Percentiles rank a stretch among this genome's conserved stretches.
These are phyloP conservation scores for Leptopilina clavipes DNA, from an alignment of 1,140 invertebrate species.

Conservation along the genomic window DNA sequence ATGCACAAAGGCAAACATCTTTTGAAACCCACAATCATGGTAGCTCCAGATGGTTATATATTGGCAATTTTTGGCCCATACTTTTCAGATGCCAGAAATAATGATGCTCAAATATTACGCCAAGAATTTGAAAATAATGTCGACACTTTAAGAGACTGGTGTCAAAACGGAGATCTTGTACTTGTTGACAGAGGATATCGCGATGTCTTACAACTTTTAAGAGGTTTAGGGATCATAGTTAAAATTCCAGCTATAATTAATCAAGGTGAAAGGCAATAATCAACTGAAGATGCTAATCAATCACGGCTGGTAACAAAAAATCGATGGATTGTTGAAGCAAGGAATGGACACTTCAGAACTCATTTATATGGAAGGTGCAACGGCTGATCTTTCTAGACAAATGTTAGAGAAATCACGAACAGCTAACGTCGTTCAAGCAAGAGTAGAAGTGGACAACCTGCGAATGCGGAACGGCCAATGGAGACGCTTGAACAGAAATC, in stretches of 20 bases:
- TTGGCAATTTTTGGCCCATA: no score
- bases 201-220: no score
- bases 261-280: no score
- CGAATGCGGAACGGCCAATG: constrained; percentile 40
- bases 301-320: constrained; percentile 27
- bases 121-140: neutral
- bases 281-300: neutral
- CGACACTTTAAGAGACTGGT: neutral
- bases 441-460: constrained; percentile 22
- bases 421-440: constrained; percentile 34
- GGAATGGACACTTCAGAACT: neutral
- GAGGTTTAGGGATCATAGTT: no score
- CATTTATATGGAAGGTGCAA: constrained; percentile 30
- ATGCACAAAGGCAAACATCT: no score
- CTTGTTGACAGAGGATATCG: no score
- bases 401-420: neutral
- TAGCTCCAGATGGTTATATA: no score
- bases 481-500: neutral
- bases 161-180: no score
- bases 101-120: no score
- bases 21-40: no score
- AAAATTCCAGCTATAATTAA: no score
- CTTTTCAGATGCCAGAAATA: no score
- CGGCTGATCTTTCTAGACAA: neutral
- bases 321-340: neutral